Percentiles rank a stretch among this genome's conserved stretches.
phyloP scores from a whole-genome alignment of 2,113 vertebrate species.

The Pangasianodon gigas region DNA sequence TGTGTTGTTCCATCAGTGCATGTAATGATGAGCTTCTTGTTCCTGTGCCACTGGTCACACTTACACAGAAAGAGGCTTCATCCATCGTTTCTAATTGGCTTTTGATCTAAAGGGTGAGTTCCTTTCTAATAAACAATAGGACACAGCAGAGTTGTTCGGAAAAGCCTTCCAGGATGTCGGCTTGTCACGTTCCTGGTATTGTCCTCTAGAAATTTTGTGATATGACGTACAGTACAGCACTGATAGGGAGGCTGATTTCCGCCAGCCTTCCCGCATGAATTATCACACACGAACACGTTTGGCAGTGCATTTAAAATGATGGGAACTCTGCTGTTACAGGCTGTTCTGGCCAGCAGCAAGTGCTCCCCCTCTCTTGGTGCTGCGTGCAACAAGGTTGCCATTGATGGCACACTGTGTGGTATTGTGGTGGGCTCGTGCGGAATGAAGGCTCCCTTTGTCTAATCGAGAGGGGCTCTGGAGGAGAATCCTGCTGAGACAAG shows the following conservation, averaged over 20 bases:
- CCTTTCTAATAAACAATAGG: constrained; percentile 22
- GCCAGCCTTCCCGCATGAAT: constrained; percentile 12
- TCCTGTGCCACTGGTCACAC: neutral
- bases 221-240: neutral
- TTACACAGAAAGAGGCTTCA: neutral
- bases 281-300: neutral
- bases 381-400: constrained; percentile 55
- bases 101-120: neutral
- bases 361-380: neutral
- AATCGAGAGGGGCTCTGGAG: constrained; percentile 26
- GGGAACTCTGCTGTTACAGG: constrained; percentile 1
- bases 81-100: constrained; percentile 5
- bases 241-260: constrained; percentile 1
- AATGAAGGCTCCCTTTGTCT: constrained; percentile 59
- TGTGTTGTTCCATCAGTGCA: neutral
- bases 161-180: constrained; percentile 7
- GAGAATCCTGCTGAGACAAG: constrained; percentile 9
- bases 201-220: constrained; percentile 9
- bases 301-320: neutral
- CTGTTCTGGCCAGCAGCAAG: neutral
- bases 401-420: constrained; percentile 55
- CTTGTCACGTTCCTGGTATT: constrained; percentile 31
- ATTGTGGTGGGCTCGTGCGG: constrained; percentile 49
- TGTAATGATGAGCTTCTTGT: neutral
- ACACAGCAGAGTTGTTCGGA: neutral